These are phyloP conservation scores for Mylabris phalerata DNA, from an alignment of 1,140 invertebrate species.

Conservation along the genomic window DNA sequence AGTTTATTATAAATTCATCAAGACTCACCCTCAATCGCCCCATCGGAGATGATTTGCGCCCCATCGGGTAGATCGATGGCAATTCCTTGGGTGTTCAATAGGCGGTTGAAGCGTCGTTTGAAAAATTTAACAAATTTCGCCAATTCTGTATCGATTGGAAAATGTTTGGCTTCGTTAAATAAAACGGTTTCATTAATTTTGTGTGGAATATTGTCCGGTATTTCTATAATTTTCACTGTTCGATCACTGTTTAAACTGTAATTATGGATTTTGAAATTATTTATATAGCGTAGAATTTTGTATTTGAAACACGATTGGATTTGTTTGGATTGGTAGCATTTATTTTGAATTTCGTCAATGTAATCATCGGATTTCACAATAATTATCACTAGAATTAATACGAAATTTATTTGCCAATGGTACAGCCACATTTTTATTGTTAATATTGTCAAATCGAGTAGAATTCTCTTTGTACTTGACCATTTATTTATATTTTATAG, in stretches of 20 bases:
- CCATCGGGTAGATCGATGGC: constrained; percentile 25
- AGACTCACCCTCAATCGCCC: constrained; percentile 12
- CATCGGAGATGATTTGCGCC: constrained; percentile 14
- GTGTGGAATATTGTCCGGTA: constrained; percentile 2
- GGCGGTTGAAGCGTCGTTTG: constrained; percentile 19
- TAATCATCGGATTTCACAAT: constrained; percentile 21
- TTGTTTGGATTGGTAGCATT: constrained; percentile 18
- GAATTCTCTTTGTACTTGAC: no score
- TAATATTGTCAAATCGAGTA: no score
- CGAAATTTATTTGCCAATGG: no score
- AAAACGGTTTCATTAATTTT: constrained; percentile 2
- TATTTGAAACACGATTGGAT: constrained; percentile 29
- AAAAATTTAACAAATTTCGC: constrained; percentile 31
- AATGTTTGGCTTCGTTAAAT: constrained; percentile 10
- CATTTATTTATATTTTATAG: no score
- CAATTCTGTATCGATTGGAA: constrained; percentile 19
- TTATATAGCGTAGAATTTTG: constrained; percentile 24
- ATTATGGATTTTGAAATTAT: constrained; percentile 18
- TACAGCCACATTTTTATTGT: no score
- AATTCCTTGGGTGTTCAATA: constrained; percentile 28
- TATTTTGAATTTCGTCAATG: constrained; percentile 20
- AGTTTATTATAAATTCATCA: background rate
- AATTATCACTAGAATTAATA: no score
- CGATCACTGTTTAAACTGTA: constrained; percentile 21
- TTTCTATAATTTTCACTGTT: constrained; percentile 27